A percentile compares a stretch with the other conserved stretches of the same genome.
Conservation (phyloP, 2,113 vertebrate species). For the Callipepla squamata region DNA sequence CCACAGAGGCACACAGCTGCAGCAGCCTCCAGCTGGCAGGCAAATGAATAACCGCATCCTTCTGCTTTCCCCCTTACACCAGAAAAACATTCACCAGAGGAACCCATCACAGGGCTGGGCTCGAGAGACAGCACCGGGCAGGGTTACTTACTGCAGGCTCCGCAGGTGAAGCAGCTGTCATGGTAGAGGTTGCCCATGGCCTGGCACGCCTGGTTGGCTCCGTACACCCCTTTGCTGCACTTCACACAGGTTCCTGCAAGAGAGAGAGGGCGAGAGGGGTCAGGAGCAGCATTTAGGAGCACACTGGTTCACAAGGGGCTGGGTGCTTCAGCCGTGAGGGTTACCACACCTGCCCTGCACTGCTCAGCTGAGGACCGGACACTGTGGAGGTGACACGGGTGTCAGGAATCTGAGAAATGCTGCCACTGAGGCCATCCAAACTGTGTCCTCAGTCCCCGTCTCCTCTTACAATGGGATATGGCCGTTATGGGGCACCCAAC, state of each 20-base stretch:
- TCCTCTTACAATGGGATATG: background rate
- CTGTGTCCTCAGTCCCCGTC: background rate
- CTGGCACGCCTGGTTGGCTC: slow-evolving; percentile 93
- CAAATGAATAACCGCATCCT: background rate
- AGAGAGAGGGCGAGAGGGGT: slow-evolving; percentile 7
- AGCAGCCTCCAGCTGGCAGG: background rate
- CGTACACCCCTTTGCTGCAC: slow-evolving; percentile 91
- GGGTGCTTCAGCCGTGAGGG: background rate
- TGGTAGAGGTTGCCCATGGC: slow-evolving; percentile 98
- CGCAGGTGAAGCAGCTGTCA: slow-evolving; percentile 93
- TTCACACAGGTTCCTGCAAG: slow-evolving; percentile 89
- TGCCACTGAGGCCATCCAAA: background rate
- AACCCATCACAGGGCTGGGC: background rate
- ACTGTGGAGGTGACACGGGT: accelerated
- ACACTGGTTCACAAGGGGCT: too few relatives aligned
- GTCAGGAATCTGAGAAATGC: background rate
- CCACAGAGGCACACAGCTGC: background rate
- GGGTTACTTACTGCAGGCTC: slow-evolving; percentile 92
- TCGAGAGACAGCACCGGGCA: background rate
- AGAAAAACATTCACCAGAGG: background rate
- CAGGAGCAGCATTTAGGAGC: accelerated
- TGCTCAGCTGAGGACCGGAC: background rate
- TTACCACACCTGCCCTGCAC: background rate
- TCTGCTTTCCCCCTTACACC: background rate
- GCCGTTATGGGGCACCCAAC: background rate